These are phyloP conservation scores for Pycnomerus fuliginosus DNA, from an alignment of 2,888 invertebrate genomes.

Conservation along the genomic window DNA sequence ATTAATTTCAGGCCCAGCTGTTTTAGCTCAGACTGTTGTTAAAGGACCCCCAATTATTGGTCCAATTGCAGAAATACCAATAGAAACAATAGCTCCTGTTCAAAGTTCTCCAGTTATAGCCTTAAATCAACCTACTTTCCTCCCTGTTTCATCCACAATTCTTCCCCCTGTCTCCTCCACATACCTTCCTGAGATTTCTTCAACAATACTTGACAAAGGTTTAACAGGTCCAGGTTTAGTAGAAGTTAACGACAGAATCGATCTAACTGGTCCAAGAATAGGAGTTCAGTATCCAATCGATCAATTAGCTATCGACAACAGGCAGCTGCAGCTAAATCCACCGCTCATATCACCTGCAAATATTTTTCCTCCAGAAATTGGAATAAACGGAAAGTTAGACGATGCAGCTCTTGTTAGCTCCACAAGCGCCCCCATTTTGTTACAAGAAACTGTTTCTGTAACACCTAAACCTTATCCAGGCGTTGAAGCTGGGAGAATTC, in stretches of 20 bases:
- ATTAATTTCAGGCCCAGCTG: conserved; percentile 25
- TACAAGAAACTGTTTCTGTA: too few species aligned
- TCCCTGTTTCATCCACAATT: too few species aligned
- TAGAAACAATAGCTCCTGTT: neutral
- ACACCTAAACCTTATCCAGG: conserved; percentile 14
- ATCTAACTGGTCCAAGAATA: conserved; percentile 4
- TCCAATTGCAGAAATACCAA: conserved; percentile 8
- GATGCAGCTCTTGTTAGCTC: neutral
- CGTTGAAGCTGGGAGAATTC: too few species aligned
- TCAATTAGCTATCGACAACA: conserved; percentile 9
- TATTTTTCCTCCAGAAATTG: conserved; percentile 30
- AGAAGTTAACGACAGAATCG: conserved; percentile 5
- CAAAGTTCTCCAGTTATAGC: conserved; percentile 12
- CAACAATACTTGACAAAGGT: neutral
- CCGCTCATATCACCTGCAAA: conserved; percentile 21
- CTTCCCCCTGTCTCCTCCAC: too few species aligned
- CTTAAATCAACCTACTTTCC: too few species aligned
- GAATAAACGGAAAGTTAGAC: neutral
- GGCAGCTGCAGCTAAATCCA: conserved; percentile 18
- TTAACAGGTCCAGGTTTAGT: conserved; percentile 1
- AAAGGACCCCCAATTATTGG: conserved; percentile 27
- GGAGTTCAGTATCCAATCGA: too few species aligned
- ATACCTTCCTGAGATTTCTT: neutral
- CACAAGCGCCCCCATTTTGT: conserved; percentile 2
- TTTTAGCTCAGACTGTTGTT: conserved; percentile 12